A percentile compares a stretch with the other conserved stretches of the same genome.
phyloP scores from a whole-genome alignment of 2,888 invertebrate genomes.

The Hybos culiciformis region DNA sequence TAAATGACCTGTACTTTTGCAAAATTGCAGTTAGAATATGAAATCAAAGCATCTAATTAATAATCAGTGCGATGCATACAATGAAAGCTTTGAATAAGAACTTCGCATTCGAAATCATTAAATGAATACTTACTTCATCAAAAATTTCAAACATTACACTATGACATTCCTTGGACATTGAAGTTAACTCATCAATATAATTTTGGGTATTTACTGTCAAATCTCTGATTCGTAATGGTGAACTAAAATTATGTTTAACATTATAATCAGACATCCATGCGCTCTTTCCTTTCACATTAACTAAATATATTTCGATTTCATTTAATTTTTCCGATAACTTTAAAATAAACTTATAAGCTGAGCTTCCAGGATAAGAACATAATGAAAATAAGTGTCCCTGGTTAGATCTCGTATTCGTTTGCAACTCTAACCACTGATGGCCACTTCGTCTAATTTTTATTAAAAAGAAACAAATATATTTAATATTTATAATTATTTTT shows the following conservation, averaged over 20 bases:
- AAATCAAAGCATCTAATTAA: too few species aligned
- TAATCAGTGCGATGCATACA: too few species aligned
- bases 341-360: slow-evolving; percentile 37
- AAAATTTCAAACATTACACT: slow-evolving; percentile 44
- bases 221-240: slow-evolving; percentile 50
- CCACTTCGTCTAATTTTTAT: slow-evolving; percentile 25
- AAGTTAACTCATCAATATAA: slow-evolving; percentile 43
- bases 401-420: slow-evolving; percentile 43
- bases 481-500: slow-evolving; percentile 7
- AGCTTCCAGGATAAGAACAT: slow-evolving; percentile 51
- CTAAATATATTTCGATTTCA: slow-evolving; percentile 31
- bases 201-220: slow-evolving; percentile 42
- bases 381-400: slow-evolving; percentile 46
- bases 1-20: too few species aligned
- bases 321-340: slow-evolving; percentile 32
- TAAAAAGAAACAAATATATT: slow-evolving; percentile 2
- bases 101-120: too few species aligned
- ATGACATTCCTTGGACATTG: slow-evolving; percentile 40
- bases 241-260: slow-evolving; percentile 51
- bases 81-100: too few species aligned
- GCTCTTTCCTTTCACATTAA: slow-evolving; percentile 27
- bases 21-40: too few species aligned
- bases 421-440: slow-evolving; percentile 42
- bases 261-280: slow-evolving; percentile 62
- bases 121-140: slow-evolving; percentile 36